A percentile compares a stretch with the other conserved stretches of the same genome.
Evolutionary conservation across 1,140 invertebrate species (phyloP).

Genomic region (Zaprionus ornatus): DNA sequence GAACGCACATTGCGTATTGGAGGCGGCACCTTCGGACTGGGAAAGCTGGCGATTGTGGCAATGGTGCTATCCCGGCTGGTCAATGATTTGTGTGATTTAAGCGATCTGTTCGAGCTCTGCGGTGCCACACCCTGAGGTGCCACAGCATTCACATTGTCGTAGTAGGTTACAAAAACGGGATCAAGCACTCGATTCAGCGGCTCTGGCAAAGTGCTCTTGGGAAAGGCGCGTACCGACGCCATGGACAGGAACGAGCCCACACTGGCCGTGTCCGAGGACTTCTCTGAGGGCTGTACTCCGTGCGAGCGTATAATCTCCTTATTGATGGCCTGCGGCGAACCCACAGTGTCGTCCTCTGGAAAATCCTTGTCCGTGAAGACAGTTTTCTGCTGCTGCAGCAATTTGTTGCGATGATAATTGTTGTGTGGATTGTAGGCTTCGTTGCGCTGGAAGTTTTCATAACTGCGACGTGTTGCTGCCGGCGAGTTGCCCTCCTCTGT

Average conservation of each 20-base stretch:
- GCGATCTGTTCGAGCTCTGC: constrained; percentile 56
- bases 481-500: constrained; percentile 66
- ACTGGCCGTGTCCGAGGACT: constrained; percentile 76
- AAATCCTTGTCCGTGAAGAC: constrained; percentile 53
- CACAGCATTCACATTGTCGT: constrained; percentile 86
- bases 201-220: constrained; percentile 85
- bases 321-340: constrained; percentile 74
- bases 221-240: constrained; percentile 92
- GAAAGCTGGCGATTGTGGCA: constrained; percentile 78
- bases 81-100: constrained; percentile 53
- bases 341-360: constrained; percentile 22
- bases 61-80: constrained; percentile 62
- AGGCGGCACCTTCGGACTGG: constrained; percentile 72
- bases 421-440: constrained; percentile 81
- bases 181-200: constrained; percentile 91
- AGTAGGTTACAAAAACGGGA: constrained; percentile 88
- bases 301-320: constrained; percentile 68
- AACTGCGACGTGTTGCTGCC: constrained; percentile 48
- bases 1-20: constrained; percentile 55
- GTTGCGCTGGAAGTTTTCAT: constrained; percentile 73
- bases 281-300: constrained; percentile 57
- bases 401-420: constrained; percentile 82
- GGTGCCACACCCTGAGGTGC: constrained; percentile 27
- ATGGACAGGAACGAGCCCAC: constrained; percentile 87
- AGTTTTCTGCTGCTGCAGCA: constrained; percentile 64